Evolutionary conservation across 1,140 invertebrate species (phyloP), one percentile per base, ranked within the genome.

Genomic region (Ostrea edulis): DNA sequence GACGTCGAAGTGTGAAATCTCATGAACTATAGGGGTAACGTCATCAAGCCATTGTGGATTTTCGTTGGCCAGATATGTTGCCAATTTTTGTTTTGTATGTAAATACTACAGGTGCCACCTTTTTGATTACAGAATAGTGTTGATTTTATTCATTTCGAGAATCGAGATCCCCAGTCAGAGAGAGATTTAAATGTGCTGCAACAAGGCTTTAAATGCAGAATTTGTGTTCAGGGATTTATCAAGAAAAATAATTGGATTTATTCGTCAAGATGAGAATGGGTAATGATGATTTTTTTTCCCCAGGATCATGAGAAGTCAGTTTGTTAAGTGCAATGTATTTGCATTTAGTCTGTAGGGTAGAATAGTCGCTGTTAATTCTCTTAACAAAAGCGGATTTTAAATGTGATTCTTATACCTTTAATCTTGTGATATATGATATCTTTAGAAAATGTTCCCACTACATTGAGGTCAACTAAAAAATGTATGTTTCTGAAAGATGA

Each of bases 1-100:
- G 68, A 77, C 29, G 68, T 77, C 68, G 14, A 77, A 29, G 68
- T 77, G 68, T 77, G 68, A 77, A 77, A 77, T 77, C 68, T 77
- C 5, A 25, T 77, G 68, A 77, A 77, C 68, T 77, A 77, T 29
- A 77, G 68, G 1, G 14, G 25, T 77, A 77, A 77, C 68, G 68
- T 77, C 68, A 77, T 77, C 14, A 35, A 77, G 68, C 8, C 68
- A 29, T 77, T 77, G 68, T 77, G 25, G 25, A 22, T 77, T 77
- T 77, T 35, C 12, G 68, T 77, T 35, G 68, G 68, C 25, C 68
- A 77, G 68, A 77, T 77, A 77, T 29, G 68, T 77, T 35, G 68
- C 29, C 68, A 29, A 77, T 77, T 77, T 77, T 77, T 77, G 12
- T 77, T 77, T 77, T 77, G 68, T 77, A 29, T 29, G 68, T 77